Evolutionary conservation across 2,888 invertebrate species (phyloP), one percentile per base, ranked within the genome.

Genomic region (Epistrophe eligans): DNA sequence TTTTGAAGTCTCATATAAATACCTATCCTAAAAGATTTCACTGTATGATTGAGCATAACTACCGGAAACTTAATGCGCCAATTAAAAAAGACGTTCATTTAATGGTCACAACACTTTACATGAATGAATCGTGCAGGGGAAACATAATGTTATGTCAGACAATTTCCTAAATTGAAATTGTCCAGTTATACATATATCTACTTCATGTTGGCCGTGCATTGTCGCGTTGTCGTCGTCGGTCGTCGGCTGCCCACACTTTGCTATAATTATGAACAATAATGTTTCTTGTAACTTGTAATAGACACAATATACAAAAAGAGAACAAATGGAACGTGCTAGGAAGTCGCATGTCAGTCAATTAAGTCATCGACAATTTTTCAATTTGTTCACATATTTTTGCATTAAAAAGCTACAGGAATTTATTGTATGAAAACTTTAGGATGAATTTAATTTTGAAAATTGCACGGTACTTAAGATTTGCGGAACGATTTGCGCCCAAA

Each of bases 331-430:
- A 60, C 60, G 72, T 66, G 82, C 66, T 19, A 67, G 77, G 82
- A 83, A 77, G 66, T 60, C 72, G 35, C 77, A 48, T 43, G 71
- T 77, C 77, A 43, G 58, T 24, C 72, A 58, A 43, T 77, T 77
- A 77, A 70, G 62, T 19, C 8, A 74, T 19, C n/a, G 40, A 62
- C 52, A 52, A 76, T 64, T 76, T 62, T 70, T 45, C 70, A 72
- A 52, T 11, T 40, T 77, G 77, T 82, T 64, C 55, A 48, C 43
- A 43, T 40, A 57, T 57, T n/a, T 35, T 10, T n/a, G 52, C 45
- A 60, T 60, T 60, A 40, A 40, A 40, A 1, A 8, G 19, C 7
- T 38, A 19, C 19, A 32, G 5, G 4, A 32, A 32, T 32, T 32
- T 5, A 24, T n/a, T 24, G 24, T 24, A 24, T 24, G 24, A 24